Evolutionary conservation across 2,888 invertebrate genomes (phyloP).

Genomic region (Fragum fragum): DNA sequence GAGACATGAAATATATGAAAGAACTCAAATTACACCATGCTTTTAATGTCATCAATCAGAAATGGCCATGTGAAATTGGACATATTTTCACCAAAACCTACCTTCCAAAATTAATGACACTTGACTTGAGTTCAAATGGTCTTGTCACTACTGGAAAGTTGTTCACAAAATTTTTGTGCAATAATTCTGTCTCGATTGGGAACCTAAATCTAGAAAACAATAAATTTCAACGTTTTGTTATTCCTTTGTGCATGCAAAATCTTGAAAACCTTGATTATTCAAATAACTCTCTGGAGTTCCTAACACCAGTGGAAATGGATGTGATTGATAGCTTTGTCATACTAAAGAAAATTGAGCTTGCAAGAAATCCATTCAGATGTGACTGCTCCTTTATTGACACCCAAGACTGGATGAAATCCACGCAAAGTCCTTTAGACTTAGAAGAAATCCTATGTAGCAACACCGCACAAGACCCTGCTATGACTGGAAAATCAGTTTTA

Average conservation of each 20-base stretch:
- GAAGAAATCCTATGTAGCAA: slow-evolving; percentile 31
- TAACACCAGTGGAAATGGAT: slow-evolving; percentile 35
- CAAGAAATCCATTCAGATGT: slow-evolving; percentile 47
- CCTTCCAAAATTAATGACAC: slow-evolving; percentile 29
- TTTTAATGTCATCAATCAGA: slow-evolving; percentile 13
- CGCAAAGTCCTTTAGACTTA: slow-evolving; percentile 28
- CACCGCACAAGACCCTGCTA: background rate
- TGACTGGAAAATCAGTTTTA: slow-evolving; percentile 1
- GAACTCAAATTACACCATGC: slow-evolving; percentile 26
- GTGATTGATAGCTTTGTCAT: slow-evolving; percentile 46
- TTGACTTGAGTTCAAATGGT: slow-evolving; percentile 47
- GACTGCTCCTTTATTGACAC: slow-evolving; percentile 30
- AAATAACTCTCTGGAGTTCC: slow-evolving; percentile 31
- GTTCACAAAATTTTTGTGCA: slow-evolving; percentile 38
- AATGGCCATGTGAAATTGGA: slow-evolving; percentile 32
- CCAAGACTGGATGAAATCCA: slow-evolving; percentile 37
- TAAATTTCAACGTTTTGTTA: slow-evolving; percentile 27
- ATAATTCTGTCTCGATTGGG: slow-evolving; percentile 19
- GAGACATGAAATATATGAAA: slow-evolving; percentile 18
- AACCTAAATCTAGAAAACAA: slow-evolving; percentile 35
- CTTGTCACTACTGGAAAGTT: slow-evolving; percentile 25
- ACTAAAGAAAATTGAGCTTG: slow-evolving; percentile 29
- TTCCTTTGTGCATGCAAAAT: slow-evolving; percentile 41
- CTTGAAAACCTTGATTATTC: slow-evolving; percentile 38
- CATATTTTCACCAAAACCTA: slow-evolving; percentile 27